Base-by-base conservation (phyloP, 2,113 vertebrate genomes). In the Globicephala melas region DNA sequence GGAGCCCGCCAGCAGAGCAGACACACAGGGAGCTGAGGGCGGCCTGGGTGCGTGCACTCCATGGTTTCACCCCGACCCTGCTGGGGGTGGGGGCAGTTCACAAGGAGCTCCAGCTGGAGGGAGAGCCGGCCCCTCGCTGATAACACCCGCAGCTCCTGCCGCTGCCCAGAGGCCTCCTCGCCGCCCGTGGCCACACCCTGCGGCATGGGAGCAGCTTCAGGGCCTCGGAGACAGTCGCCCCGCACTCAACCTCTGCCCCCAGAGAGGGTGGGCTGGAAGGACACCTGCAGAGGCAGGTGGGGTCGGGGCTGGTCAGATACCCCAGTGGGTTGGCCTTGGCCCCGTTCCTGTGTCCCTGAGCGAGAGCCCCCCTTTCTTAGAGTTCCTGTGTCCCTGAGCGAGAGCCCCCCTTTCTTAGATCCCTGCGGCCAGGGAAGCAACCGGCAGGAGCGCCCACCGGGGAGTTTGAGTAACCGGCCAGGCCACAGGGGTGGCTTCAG, bases 161-260 rank as follows among this genome's bases (percentile, higher is more conserved):
- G 8, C 38, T 1, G 5, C 38, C 36, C 31, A 8, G 73, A 5
- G 17, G 74, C 8, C 65, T 33, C 74, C 36, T 1, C 25, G n/a
- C 4, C 1, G 0, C 33, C 92, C 62, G 0, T 4, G 36, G 4
- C 44, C 15, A 4, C 47, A 18, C 20, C 15, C 20, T 4, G 13
- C 12, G 1, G 41, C 13, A 33, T 6, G 2, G 11, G 55, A n/a
- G 60, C 47, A 0, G 21, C 3, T 1, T 50, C 31, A 4, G 1
- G 1, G n/a, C 82, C 88, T 12, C 47, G 0, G 60, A 38, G 36
- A 6, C 5, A 18, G 41, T 9, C 0, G 1, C 70, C 17, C 38
- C 13, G 0, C 2, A 0, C 41, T 28, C 44, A 9, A 1, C 28
- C 63, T 5, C n/a, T 11, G 41, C 53, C 33, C 82, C 60, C 53